phyloP scores from a whole-genome alignment of 2,113 vertebrate genomes.

The Lagopus leucura region DNA sequence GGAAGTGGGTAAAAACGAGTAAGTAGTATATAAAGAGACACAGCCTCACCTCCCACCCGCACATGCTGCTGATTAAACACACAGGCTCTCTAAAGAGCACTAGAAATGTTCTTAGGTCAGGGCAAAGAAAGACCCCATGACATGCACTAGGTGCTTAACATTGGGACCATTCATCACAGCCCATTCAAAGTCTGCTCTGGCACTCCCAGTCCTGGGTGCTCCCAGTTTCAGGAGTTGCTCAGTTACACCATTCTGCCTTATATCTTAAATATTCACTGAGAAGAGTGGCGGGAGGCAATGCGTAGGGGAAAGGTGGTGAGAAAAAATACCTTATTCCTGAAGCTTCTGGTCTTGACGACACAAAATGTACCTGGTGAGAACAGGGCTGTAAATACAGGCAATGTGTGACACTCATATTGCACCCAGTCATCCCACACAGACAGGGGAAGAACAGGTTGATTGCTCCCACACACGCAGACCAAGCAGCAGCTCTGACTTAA shows the following conservation, averaged over 20 bases:
- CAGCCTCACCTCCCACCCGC: neutral
- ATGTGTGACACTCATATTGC: neutral
- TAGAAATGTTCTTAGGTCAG: neutral
- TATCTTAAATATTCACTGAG: neutral
- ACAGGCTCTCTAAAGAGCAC: neutral
- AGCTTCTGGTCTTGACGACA: neutral
- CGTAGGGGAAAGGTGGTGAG: neutral
- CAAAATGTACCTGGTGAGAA: neutral
- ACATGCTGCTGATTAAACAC: neutral
- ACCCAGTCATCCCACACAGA: neutral
- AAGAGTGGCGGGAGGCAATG: neutral
- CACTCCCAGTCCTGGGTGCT: neutral
- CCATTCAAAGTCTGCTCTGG: neutral
- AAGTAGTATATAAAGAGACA: neutral
- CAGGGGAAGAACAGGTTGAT: neutral
- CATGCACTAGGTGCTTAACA: accelerated
- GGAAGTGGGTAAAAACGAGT: slow-evolving; percentile 25
- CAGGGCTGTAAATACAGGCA: neutral
- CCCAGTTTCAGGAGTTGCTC: neutral
- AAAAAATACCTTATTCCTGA: neutral
- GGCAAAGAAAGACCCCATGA: neutral
- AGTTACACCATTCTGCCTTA: neutral
- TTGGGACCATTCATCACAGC: neutral
- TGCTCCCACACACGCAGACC: neutral
- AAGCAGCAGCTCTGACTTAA: neutral